Evolutionary conservation across 2,797 vertebrate genomes (phyloP).

Genomic region (Phrynocephalus vlangalii): DNA sequence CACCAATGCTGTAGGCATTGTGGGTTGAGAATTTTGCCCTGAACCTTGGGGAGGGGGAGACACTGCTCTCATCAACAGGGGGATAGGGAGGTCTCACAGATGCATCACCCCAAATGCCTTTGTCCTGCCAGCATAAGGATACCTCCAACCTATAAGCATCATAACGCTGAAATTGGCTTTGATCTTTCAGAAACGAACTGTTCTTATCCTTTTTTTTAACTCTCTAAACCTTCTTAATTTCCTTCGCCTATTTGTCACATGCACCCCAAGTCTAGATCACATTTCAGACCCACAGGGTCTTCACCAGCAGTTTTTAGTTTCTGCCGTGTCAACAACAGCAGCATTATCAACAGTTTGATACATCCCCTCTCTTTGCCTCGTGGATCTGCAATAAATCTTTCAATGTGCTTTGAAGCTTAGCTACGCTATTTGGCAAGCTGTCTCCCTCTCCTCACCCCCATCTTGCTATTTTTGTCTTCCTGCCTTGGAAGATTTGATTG

Average conservation of each 20-base stretch:
- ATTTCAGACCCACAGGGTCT: not conserved
- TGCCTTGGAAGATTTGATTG: not conserved
- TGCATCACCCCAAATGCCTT: not conserved
- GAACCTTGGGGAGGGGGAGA: too few species aligned
- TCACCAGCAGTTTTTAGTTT: not conserved
- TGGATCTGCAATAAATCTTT: constrained; percentile 15
- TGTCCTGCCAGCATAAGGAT: not conserved
- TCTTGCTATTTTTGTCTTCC: not conserved
- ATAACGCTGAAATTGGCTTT: not conserved
- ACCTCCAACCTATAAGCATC: not conserved
- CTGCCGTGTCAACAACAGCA: constrained; percentile 10
- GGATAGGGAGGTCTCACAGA: too few species aligned
- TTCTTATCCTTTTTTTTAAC: not conserved
- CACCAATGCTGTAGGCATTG: too few species aligned
- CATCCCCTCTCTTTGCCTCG: not conserved
- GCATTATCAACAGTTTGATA: constrained; percentile 1
- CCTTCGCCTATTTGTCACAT: not conserved
- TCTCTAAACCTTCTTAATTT: constrained; percentile 16
- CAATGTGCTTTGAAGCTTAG: constrained; percentile 23
- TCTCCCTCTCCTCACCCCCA: not conserved
- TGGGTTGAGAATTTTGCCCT: too few species aligned
- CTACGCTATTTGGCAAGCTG: not conserved
- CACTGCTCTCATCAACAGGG: too few species aligned
- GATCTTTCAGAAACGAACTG: not conserved
- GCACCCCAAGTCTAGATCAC: constrained; percentile 8